These are phyloP conservation scores for Cisticola juncidis DNA, from an alignment of 2,113 vertebrate genomes.

Conservation along the genomic window DNA sequence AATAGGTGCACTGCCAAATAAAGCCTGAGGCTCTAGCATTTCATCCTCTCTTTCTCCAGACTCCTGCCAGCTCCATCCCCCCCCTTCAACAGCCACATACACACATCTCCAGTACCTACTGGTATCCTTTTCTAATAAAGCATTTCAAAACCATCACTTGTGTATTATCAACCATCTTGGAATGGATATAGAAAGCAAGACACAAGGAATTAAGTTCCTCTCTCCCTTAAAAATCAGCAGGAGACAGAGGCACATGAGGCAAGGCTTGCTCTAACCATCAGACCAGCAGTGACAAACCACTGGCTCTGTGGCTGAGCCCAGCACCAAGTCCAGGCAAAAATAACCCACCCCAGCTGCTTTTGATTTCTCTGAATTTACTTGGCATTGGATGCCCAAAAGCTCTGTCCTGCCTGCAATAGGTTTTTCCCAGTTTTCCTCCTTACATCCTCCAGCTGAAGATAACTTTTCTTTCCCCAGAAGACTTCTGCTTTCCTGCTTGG, in stretches of 20 bases:
- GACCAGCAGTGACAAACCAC: neutral
- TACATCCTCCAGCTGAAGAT: neutral
- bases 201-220: neutral
- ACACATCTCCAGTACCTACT: neutral
- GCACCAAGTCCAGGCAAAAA: neutral
- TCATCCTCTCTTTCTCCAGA: neutral
- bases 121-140: neutral
- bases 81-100: neutral
- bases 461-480: neutral
- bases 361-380: neutral
- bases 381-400: neutral
- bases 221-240: neutral
- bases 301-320: neutral
- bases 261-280: neutral
- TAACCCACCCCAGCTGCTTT: neutral
- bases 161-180: neutral
- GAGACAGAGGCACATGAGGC: neutral
- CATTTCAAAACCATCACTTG: neutral
- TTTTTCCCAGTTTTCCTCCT: neutral
- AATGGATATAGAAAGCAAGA: neutral
- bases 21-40: neutral
- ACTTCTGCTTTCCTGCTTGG: neutral
- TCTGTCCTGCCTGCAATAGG: neutral
- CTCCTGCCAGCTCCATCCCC: neutral
- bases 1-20: neutral